A percentile compares a stretch with the other conserved stretches of the same genome.
These are phyloP conservation scores for Galerucella nymphaeae DNA, from an alignment of 2,888 invertebrate species.

Conservation along the genomic window DNA sequence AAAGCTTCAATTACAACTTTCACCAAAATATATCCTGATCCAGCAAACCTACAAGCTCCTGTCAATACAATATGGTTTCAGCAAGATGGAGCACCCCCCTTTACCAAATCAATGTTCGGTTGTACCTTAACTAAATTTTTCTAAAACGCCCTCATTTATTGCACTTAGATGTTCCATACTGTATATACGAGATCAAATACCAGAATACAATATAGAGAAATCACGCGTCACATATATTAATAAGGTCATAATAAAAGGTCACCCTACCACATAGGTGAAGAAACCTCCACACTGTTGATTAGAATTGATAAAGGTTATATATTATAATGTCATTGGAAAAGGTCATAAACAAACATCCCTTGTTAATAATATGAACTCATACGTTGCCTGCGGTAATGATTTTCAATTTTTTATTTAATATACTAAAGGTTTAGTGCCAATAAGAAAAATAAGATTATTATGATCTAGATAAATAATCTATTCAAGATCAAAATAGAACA, in stretches of 20 bases:
- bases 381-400: not conserved
- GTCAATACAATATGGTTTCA: too few relatives aligned
- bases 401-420: not conserved
- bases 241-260: conserved; percentile 52
- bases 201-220: conserved; percentile 33
- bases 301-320: conserved; percentile 50
- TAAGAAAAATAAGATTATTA: not conserved
- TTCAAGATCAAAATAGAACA: too few relatives aligned
- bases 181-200: conserved; percentile 28
- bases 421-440: not conserved
- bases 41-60: too few relatives aligned
- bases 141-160: too few relatives aligned
- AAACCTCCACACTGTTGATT: conserved; percentile 47
- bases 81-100: too few relatives aligned
- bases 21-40: too few relatives aligned
- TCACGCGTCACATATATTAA: conserved; percentile 36
- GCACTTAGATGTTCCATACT: not conserved
- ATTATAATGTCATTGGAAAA: conserved; percentile 50
- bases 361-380: conserved; percentile 12
- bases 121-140: too few relatives aligned
- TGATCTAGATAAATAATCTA: too few relatives aligned
- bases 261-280: conserved; percentile 50
- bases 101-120: too few relatives aligned
- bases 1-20: too few relatives aligned
- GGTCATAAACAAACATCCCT: conserved; percentile 42